Conservation (phyloP, 2,888 invertebrate genomes). For the Epirrhoe alternata region DNA sequence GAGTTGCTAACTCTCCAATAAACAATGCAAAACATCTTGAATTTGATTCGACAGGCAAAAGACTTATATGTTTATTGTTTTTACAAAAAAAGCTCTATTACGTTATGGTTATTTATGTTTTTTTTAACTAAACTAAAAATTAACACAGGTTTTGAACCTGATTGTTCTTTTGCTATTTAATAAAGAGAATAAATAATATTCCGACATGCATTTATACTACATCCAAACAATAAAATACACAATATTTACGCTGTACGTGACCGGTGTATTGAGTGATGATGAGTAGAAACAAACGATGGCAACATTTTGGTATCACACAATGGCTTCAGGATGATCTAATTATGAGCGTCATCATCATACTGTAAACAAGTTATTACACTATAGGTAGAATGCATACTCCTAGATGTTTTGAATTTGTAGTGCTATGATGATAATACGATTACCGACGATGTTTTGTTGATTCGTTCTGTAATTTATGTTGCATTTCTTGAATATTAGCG, state of each 20-base stretch:
- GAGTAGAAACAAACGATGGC: slow-evolving; percentile 19
- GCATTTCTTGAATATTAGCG: slow-evolving; percentile 1
- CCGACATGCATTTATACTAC: slow-evolving; percentile 22
- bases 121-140: not conserved
- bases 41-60: not conserved
- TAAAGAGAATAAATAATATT: not conserved
- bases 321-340: slow-evolving; percentile 45
- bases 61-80: not conserved
- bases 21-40: not conserved
- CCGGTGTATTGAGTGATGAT: slow-evolving; percentile 12
- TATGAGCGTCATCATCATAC: slow-evolving; percentile 43
- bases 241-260: slow-evolving; percentile 14
- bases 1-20: not conserved
- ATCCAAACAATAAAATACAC: slow-evolving; percentile 28
- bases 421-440: slow-evolving; percentile 13
- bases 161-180: slow-evolving; percentile 12
- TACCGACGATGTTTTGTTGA: not conserved
- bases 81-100: not conserved
- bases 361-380: slow-evolving; percentile 29
- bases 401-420: slow-evolving; percentile 14
- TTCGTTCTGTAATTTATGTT: not conserved
- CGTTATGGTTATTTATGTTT: too few relatives aligned
- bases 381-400: not conserved
- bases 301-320: slow-evolving; percentile 38
- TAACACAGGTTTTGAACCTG: not conserved